Percentiles rank a stretch among this genome's conserved stretches.
phyloP scores from a whole-genome alignment of 2,797 vertebrate genomes.

The Parambassis ranga region DNA sequence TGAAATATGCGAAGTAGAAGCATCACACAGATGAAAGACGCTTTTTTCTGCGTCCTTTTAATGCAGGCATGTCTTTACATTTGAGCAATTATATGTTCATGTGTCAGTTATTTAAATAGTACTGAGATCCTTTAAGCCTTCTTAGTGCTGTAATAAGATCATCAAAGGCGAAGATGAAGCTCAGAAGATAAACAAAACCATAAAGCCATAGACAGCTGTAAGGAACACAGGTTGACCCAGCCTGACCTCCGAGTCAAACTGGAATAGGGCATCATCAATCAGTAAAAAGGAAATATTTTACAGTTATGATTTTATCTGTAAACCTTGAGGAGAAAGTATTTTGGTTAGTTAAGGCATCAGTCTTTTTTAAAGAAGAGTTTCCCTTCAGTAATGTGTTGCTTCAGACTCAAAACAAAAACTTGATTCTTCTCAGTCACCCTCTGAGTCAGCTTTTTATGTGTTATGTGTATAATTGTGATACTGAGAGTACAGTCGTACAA shows the following conservation, averaged over 20 bases:
- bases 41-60: conserved; percentile 57
- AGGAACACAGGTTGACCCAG: conserved; percentile 60
- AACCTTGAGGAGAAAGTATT: too few relatives aligned
- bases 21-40: not conserved
- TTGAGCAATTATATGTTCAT: conserved; percentile 71
- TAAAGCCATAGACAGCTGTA: conserved; percentile 65
- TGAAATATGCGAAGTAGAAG: conserved; percentile 36
- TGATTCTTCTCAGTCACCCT: too few relatives aligned
- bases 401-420: too few relatives aligned
- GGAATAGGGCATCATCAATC: too few relatives aligned
- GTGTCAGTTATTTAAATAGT: conserved; percentile 66
- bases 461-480: too few relatives aligned
- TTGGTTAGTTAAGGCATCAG: too few relatives aligned
- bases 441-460: too few relatives aligned
- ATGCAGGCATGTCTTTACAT: conserved; percentile 73
- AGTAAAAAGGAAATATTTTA: too few relatives aligned
- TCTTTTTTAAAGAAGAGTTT: too few relatives aligned
- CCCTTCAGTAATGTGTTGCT: too few relatives aligned
- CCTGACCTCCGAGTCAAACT: conserved; percentile 55
- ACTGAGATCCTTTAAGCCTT: conserved; percentile 62
- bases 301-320: too few relatives aligned
- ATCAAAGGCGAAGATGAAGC: conserved; percentile 72
- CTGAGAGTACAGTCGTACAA: too few relatives aligned
- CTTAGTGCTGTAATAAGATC: conserved; percentile 63
- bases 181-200: conserved; percentile 55